phyloP scores from a whole-genome alignment of 2,888 invertebrate species.

The Napeogenes sylphis region DNA sequence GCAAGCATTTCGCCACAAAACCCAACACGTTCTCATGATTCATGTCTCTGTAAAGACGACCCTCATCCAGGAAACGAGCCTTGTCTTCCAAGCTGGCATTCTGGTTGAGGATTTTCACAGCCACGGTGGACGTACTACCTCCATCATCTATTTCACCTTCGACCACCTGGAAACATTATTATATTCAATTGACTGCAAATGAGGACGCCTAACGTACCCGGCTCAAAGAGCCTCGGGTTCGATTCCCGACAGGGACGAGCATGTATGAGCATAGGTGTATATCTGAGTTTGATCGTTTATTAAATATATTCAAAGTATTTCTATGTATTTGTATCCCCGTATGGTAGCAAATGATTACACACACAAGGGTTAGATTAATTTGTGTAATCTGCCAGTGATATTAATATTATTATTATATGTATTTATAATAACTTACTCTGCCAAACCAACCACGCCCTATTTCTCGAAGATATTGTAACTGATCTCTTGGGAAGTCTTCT shows the following conservation, averaged over 20 bases:
- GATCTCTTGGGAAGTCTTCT: slow-evolving; percentile 84
- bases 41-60: slow-evolving; percentile 82
- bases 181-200: slow-evolving; percentile 5
- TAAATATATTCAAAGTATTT: too few species aligned
- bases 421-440: slow-evolving; percentile 60
- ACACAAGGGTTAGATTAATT: too few species aligned
- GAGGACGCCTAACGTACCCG: too few species aligned
- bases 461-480: slow-evolving; percentile 88
- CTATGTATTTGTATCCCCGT: too few species aligned
- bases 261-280: too few species aligned
- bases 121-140: slow-evolving; percentile 72
- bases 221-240: too few species aligned
- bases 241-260: too few species aligned
- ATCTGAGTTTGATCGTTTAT: too few species aligned
- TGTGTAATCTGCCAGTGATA: too few species aligned
- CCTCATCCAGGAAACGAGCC: slow-evolving; percentile 87
- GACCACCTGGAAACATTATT: slow-evolving; percentile 78
- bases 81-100: slow-evolving; percentile 87
- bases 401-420: neutral
- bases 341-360: too few species aligned
- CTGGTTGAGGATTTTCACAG: slow-evolving; percentile 88
- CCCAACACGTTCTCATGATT: slow-evolving; percentile 85
- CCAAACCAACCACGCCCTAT: slow-evolving; percentile 93
- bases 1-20: slow-evolving; percentile 85
- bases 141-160: slow-evolving; percentile 82